A percentile compares a stretch with the other conserved stretches of the same genome.
Evolutionary conservation across 2,113 vertebrate species (phyloP).

Genomic region (Trematomus loennbergii): DNA sequence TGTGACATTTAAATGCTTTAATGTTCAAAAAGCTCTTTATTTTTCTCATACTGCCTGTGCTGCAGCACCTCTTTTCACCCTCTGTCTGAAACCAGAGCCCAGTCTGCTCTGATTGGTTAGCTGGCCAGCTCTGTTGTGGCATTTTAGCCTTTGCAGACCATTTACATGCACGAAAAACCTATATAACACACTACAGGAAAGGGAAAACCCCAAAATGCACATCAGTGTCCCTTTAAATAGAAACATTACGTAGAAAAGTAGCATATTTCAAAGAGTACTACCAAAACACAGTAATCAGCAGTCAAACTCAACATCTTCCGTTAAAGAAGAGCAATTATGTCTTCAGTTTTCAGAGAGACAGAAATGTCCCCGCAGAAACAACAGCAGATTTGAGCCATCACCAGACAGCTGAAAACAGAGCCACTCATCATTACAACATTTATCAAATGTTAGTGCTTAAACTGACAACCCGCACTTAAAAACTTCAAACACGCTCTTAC

Average conservation of each 20-base stretch:
- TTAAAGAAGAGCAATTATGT: conserved; percentile 12
- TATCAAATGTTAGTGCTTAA: conserved; percentile 51
- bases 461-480: conserved; percentile 73
- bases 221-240: too few relatives aligned
- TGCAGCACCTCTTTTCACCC: too few relatives aligned
- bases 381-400: conserved; percentile 46
- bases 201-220: too few relatives aligned
- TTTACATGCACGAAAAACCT: too few relatives aligned
- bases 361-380: conserved; percentile 5
- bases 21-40: too few relatives aligned
- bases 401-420: conserved; percentile 35
- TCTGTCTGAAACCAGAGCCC: too few relatives aligned
- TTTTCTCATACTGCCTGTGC: too few relatives aligned
- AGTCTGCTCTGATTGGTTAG: too few relatives aligned
- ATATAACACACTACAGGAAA: too few relatives aligned
- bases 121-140: too few relatives aligned
- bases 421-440: conserved; percentile 66
- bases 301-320: conserved; percentile 70
- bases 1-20: too few relatives aligned
- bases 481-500: conserved; percentile 58
- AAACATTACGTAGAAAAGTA: background rate
- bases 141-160: too few relatives aligned
- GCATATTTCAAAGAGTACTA: background rate
- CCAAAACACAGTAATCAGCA: background rate
- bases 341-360: conserved; percentile 19